These are phyloP conservation scores for Pomacea canaliculata DNA, from an alignment of 2,888 invertebrate genomes.

Conservation along the genomic window DNA sequence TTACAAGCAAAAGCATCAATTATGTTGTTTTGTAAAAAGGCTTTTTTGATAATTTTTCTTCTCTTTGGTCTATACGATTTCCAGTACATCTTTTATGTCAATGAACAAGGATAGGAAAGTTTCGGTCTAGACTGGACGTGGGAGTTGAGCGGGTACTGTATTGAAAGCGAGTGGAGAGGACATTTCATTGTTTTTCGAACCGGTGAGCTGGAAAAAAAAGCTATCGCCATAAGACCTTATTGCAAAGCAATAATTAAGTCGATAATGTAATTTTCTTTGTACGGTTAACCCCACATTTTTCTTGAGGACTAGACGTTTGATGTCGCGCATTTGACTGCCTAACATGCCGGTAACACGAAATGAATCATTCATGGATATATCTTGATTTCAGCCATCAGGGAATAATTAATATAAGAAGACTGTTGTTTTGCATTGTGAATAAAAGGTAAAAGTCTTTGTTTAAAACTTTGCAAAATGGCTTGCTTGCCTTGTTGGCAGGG, in stretches of 20 bases:
- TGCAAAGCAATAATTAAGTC: not conserved
- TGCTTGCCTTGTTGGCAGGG: too few relatives aligned
- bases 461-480: too few relatives aligned
- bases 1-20: too few relatives aligned
- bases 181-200: not conserved
- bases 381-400: too few relatives aligned
- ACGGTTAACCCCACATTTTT: not conserved
- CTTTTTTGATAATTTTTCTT: too few relatives aligned
- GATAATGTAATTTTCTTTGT: not conserved
- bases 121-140: constrained; percentile 20
- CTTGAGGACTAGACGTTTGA: not conserved
- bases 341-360: constrained; percentile 12
- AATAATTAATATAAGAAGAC: too few relatives aligned
- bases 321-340: not conserved
- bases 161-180: constrained; percentile 17
- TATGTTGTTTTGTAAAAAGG: too few relatives aligned
- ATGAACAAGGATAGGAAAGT: constrained; percentile 21
- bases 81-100: too few relatives aligned
- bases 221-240: not conserved
- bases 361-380: constrained; percentile 1
- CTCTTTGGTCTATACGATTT: too few relatives aligned
- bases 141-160: constrained; percentile 29
- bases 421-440: too few relatives aligned
- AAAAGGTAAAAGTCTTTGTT: too few relatives aligned
- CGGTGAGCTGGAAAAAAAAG: not conserved